These are phyloP conservation scores for Gallinago undulata DNA, from an alignment of 2,113 vertebrate species.

Conservation along the genomic window DNA sequence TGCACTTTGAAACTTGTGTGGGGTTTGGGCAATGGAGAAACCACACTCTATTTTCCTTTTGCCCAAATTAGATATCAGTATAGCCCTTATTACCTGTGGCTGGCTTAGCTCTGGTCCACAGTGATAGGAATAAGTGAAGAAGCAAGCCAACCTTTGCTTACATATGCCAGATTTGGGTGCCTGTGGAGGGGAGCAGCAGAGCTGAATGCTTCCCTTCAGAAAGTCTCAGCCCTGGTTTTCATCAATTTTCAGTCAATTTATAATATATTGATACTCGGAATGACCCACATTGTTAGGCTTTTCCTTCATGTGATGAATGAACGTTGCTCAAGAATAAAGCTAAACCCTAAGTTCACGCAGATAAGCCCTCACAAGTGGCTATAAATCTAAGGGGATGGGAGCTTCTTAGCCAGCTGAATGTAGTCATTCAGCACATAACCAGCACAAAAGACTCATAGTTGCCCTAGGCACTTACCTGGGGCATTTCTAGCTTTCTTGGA, in stretches of 20 bases:
- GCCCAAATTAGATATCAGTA: neutral
- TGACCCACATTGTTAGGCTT: neutral
- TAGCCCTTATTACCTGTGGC: neutral
- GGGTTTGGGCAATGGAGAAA: neutral
- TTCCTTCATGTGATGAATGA: neutral
- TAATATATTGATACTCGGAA: neutral
- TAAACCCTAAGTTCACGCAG: neutral
- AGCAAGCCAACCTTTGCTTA: neutral
- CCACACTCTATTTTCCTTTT: neutral
- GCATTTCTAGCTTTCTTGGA: neutral
- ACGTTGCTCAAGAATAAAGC: neutral
- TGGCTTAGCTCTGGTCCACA: neutral
- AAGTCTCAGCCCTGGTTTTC: neutral
- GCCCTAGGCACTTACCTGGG: neutral
- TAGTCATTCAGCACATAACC: neutral
- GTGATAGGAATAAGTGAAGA: accelerated
- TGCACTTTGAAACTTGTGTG: neutral
- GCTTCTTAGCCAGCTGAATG: neutral
- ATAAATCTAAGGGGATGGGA: neutral
- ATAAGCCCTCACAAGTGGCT: neutral
- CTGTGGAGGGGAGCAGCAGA: neutral
- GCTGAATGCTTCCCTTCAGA: neutral
- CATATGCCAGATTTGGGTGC: accelerated
- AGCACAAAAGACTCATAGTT: neutral
- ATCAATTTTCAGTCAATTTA: neutral